These are phyloP conservation scores for Mus spicilegus DNA, from an alignment of 2,113 vertebrate genomes.

Conservation along the genomic window DNA sequence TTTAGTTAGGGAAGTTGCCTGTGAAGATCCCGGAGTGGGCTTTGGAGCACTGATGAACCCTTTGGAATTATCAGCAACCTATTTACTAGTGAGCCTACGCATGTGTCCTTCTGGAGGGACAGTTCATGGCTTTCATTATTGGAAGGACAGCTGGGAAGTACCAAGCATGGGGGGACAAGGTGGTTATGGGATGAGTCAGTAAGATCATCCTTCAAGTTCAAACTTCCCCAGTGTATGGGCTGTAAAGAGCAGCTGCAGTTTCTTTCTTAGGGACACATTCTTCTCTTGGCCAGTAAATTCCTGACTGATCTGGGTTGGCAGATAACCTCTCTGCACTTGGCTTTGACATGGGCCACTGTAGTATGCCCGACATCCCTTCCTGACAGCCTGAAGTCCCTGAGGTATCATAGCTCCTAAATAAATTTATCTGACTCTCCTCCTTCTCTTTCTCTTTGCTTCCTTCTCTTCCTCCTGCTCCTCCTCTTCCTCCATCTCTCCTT, in stretches of 20 bases:
- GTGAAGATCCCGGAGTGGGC: background rate
- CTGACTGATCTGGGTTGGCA: background rate
- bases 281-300: background rate
- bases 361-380: accelerated
- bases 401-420: accelerated
- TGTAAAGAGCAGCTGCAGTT: background rate
- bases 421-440: accelerated
- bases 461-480: background rate
- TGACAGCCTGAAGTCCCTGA: background rate
- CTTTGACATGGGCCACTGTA: background rate
- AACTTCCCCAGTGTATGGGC: accelerated
- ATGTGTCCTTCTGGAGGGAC: background rate
- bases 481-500: no score
- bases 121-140: background rate
- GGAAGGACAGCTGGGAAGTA: background rate
- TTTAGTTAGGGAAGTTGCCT: background rate
- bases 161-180: background rate
- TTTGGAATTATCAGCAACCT: background rate
- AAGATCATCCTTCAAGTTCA: background rate
- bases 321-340: background rate
- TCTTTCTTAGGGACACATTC: no score
- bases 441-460: background rate
- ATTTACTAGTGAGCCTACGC: background rate
- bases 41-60: background rate
- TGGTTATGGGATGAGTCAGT: accelerated